Base-by-base conservation (phyloP, 1,140 invertebrate species). In the Trinorchestia longiramus region DNA sequence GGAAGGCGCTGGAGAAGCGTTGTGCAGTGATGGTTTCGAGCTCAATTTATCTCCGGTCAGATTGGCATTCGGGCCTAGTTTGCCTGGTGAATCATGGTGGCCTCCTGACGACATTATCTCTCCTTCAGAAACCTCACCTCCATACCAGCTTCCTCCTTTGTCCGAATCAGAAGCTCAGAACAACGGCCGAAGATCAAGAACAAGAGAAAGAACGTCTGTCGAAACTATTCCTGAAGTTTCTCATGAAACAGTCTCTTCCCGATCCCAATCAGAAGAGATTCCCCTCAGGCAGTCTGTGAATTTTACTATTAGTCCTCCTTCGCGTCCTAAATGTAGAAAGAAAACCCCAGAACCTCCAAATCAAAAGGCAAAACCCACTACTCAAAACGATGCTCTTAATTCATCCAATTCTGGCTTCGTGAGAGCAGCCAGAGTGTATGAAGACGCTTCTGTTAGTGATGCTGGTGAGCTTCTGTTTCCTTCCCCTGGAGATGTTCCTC, bases 361-460 rank as follows among this genome's bases (percentile, higher is more conserved):
- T 40, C 95, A 57, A 57, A 92, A 96, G 42, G 90, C 95, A 8
- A 95, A 96, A 43, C 96, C 96, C 77, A 96, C 96, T 47, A 96
- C 96, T 17, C 95, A 95, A 6, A 95, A 92, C 43, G 92, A n/a
- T 40, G 36, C 36, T 43, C 36, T 44, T 45, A 40, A 94, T 43
- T 43, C 92, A n/a, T 40, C 43, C 19, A 94, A 94, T 47, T 94
- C 92, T 28, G 44, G 92, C 4, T 94, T 94, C 53, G 96, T 96
- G 96, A 96, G 96, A 44, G 95, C 95, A 44, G 96, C 95, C 77
- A 95, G 96, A 19, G 96, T 96, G 92, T 96, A 96, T 53, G 96
- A 96, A 53, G 96, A 96, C 94, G 96, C 96, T 17, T 95, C 96
- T 23, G 96, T 96, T n/a, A 96, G 96, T 91, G 96, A 96, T 87